Conservation (phyloP, 2,797 vertebrate species). For the Ispidina lecontei region DNA sequence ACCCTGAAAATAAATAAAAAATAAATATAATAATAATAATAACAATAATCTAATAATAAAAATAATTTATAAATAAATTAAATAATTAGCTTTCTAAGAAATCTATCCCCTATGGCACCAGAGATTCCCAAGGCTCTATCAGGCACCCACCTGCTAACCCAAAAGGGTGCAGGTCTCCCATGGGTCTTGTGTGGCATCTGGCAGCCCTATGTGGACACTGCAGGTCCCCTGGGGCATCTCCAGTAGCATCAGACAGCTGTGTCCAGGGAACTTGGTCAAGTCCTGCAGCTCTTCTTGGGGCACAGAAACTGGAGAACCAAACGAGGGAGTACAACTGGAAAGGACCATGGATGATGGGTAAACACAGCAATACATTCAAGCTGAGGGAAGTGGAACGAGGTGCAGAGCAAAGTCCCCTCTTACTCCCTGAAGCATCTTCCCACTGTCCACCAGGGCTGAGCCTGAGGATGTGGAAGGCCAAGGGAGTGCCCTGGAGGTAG, state of each 20-base stretch:
- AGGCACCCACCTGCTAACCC: not conserved
- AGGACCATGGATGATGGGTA: not conserved
- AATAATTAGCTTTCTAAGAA: not conserved
- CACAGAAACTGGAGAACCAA: not conserved
- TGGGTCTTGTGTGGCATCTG: not conserved
- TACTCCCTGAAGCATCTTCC: not conserved
- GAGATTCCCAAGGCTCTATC: not conserved
- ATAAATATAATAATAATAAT: not conserved
- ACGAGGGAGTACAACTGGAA: not conserved
- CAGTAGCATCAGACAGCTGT: not conserved
- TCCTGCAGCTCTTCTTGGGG: not conserved
- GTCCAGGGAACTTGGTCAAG: not conserved
- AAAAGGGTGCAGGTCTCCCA: not conserved
- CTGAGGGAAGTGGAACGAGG: not conserved
- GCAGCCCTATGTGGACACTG: not conserved
- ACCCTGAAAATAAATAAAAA: not conserved
- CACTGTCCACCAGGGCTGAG: not conserved
- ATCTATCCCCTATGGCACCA: fast-evolving
- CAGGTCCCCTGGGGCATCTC: not conserved
- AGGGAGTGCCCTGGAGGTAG: not conserved
- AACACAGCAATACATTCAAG: not conserved
- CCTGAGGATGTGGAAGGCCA: not conserved
- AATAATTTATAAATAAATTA: not conserved
- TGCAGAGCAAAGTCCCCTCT: not conserved
- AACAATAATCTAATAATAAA: not conserved